Evolutionary conservation across 2,113 vertebrate species (phyloP), one percentile per base, ranked within the genome.

Genomic region (Sprattus sprattus): DNA sequence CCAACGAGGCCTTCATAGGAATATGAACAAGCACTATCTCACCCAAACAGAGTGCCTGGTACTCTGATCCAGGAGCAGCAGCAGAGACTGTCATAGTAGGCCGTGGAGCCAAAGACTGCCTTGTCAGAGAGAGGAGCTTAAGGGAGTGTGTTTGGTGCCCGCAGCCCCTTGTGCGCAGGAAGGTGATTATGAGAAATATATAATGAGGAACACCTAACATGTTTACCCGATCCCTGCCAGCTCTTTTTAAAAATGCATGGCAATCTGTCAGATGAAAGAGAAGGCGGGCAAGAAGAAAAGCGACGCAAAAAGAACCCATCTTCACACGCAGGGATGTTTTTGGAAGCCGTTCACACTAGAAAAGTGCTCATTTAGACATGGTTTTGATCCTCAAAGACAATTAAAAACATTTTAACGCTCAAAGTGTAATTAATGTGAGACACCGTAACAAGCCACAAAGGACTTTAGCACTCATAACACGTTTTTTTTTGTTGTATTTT

Each of bases 211-310:
- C 67, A 75, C 67, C 67, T 13, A 75, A 15, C 28, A 10, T 11
- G 67, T 75, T 75, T 75, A 16, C 32, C 71, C 13, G 25, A 44
- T 39, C 44, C 28, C 28, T 32, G 71, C 71, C 71, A 78, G 71
- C 28, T 39, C 71, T 78, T 78, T 78, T 78, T 3, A 78, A 78
- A 78, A 78, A 78, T 78, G 71, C 71, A 78, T 39, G 3, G 32
- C 71, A 78, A 78, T 78, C 71, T 78, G 71, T 78, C 71, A 78
- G 71, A 78, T 78, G 71, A 78, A 78, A 78, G 71, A 78, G 71
- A 44, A 78, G 71, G 71, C 16, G 32, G 71, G 71, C 71, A 78
- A 78, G 9, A 78, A 16, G 13, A 28, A 78, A 32, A 13, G 13
- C 28, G 16, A 15, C 9, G 71, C 28, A 39, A 64, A 25, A 20